Evolutionary conservation across 2,113 vertebrate genomes (phyloP), one percentile per base, ranked within the genome.

Genomic region (Bubo bubo): DNA sequence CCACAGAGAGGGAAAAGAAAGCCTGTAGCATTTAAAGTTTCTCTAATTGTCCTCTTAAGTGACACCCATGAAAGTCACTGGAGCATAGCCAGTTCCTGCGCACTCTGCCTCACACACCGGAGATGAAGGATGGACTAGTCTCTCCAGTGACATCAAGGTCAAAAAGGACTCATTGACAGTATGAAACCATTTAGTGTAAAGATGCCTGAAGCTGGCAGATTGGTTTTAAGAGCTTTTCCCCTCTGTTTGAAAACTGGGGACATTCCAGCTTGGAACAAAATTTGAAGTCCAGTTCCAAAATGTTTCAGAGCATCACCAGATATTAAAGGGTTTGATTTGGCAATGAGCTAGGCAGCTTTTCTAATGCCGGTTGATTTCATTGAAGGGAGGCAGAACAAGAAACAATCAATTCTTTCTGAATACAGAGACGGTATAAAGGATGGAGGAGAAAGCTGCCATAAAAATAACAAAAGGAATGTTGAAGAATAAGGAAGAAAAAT

Each of bases 291-390:
- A 24, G 24, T 82, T 96, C 93, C 96, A 96, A 50, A 84, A 37
- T 37, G 67, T 60, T 95, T 84, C 88, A 82, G 93, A 87, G 58
- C 79, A 94, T 37, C 80, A 70, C 84, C 86, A 96, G 89, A 89
- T 91, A 95, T 95, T 96, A 93, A 96, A 95, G 91, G 84, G 68
- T 96, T 79, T 47, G 45, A 79, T 89, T 32, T 95, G 94, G 93
- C 95, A 95, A 21, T 37, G 86, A 87, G 64, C 28, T 19, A 68
- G 62, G 80, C 59, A 67, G 76, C 26, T 35, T 81, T 82, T 86
- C 75, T 34, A 60, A 71, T 89, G 91, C 83, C 80, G 76, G 73
- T 53, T 95, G 86, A 87, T 79, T 95, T 97, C 80, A 82, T 53
- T 96, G 94, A 95, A 71, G 49, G 60, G 83, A 95, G 22, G 64